phyloP scores from a whole-genome alignment of 2,888 invertebrate genomes.

The Cryptocephalus moraei region DNA sequence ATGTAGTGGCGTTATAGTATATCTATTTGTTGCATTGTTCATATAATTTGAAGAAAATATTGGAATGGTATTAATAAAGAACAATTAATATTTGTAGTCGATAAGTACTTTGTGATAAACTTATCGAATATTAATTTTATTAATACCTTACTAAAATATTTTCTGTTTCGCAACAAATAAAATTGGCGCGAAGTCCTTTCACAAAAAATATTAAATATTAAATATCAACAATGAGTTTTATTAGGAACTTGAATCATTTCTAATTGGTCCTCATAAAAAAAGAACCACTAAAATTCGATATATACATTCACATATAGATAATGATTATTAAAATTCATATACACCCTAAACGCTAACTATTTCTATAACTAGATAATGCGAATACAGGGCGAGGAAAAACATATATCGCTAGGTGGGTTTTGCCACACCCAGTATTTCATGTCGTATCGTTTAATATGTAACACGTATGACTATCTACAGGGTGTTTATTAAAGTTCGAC shows the following conservation, averaged over 20 bases:
- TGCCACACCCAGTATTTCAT: constrained; percentile 14
- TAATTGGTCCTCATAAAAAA: constrained; percentile 36
- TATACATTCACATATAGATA: constrained; percentile 15
- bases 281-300: constrained; percentile 22
- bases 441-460: constrained; percentile 8
- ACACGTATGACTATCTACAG: constrained; percentile 27
- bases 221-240: constrained; percentile 24
- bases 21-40: too few species aligned
- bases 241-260: constrained; percentile 35
- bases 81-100: too few species aligned
- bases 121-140: too few species aligned
- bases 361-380: constrained; percentile 6
- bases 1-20: too few species aligned
- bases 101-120: too few species aligned
- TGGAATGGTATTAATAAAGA: too few species aligned
- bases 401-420: background rate
- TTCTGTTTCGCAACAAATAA: too few species aligned
- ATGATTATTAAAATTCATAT: constrained; percentile 28
- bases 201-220: background rate
- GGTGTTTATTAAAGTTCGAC: constrained; percentile 25
- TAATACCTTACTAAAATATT: too few species aligned
- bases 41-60: too few species aligned
- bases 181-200: too few species aligned
- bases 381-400: background rate
- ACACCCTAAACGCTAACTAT: constrained; percentile 29